Evolutionary conservation across 2,797 vertebrate species (phyloP).

Genomic region (Sciaenops ocellatus): DNA sequence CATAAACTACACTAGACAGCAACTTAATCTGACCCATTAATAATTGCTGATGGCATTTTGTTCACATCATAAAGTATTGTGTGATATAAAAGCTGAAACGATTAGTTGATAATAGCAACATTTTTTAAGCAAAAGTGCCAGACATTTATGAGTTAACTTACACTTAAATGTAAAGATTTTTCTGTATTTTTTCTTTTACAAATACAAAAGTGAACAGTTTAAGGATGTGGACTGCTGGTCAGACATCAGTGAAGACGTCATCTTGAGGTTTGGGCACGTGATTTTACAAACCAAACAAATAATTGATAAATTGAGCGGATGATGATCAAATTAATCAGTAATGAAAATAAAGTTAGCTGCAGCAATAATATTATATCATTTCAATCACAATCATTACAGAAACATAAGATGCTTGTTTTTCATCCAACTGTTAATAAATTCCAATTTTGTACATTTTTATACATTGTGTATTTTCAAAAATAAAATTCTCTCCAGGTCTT

Average conservation of each 20-base stretch:
- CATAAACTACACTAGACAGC: constrained; percentile 16
- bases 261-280: background rate
- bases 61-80: background rate
- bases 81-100: background rate
- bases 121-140: background rate
- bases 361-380: background rate
- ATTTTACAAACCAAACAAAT: background rate
- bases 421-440: too few relatives aligned
- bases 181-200: background rate
- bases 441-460: background rate
- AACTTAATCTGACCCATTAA: background rate
- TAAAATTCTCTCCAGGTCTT: background rate
- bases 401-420: background rate
- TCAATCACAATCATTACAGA: background rate
- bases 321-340: background rate
- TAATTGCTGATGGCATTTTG: background rate
- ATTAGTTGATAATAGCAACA: background rate
- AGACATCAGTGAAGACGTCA: background rate
- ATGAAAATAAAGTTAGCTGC: background rate
- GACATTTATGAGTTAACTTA: too few relatives aligned
- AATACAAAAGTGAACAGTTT: background rate
- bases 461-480: background rate
- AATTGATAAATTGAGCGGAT: background rate
- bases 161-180: background rate
- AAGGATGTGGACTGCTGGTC: background rate